These are phyloP conservation scores for Taxidea taxus DNA, from an alignment of 2,113 vertebrate genomes.

Conservation along the genomic window DNA sequence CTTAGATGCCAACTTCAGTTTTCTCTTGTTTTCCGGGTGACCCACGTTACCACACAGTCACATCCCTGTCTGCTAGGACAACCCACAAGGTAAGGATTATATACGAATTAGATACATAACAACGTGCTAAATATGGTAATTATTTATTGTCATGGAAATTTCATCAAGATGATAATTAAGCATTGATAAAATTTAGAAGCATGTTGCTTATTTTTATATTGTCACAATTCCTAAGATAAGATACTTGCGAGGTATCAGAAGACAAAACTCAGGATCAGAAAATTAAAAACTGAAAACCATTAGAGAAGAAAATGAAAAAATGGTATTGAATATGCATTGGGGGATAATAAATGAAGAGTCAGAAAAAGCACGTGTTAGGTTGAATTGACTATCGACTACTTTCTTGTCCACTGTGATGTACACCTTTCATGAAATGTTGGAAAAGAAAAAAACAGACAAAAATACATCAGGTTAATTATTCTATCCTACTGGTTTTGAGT, in stretches of 20 bases:
- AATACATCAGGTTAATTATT: neutral
- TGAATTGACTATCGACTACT: neutral
- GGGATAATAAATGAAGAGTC: neutral
- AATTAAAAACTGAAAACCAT: neutral
- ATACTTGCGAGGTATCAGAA: neutral
- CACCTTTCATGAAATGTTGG: neutral
- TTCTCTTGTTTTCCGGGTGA: neutral
- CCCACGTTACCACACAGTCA: rapidly evolving
- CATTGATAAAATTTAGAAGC: neutral
- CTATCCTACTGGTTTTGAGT: neutral
- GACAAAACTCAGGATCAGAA: neutral
- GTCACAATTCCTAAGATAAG: neutral
- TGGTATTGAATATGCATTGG: neutral
- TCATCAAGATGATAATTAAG: neutral
- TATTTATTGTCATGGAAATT: neutral
- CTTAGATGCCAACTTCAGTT: neutral
- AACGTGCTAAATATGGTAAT: neutral
- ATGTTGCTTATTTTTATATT: neutral
- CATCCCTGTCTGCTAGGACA: neutral
- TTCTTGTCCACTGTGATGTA: neutral
- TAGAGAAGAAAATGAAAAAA: neutral
- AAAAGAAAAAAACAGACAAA: neutral
- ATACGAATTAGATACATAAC: neutral
- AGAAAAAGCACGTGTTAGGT: neutral
- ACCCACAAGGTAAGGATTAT: neutral